phyloP scores from a whole-genome alignment of 2,113 vertebrate genomes.

The Serinus canaria region DNA sequence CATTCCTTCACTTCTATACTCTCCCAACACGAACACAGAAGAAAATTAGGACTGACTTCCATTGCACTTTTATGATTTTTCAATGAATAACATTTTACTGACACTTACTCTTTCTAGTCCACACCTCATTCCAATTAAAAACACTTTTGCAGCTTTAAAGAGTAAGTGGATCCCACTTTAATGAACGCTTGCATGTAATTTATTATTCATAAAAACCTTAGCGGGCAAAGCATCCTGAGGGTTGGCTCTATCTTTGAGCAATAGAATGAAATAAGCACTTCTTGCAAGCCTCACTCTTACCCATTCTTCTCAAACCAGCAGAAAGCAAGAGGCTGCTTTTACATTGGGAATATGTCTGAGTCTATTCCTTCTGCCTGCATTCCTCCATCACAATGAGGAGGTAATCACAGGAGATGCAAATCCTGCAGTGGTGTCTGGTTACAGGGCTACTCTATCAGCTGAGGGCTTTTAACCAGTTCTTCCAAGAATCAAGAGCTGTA shows the following conservation, averaged over 20 bases:
- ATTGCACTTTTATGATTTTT: not conserved
- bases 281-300: not conserved
- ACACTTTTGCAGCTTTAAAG: not conserved
- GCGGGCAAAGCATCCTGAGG: not conserved
- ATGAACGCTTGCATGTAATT: not conserved
- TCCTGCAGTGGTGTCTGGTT: not conserved
- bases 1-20: not conserved
- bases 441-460: not conserved
- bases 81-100: not conserved
- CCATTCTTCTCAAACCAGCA: not conserved
- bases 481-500: not conserved
- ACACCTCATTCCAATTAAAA: not conserved
- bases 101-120: not conserved
- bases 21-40: not conserved
- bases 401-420: not conserved
- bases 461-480: not conserved
- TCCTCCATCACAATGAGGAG: not conserved
- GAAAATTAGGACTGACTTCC: not conserved
- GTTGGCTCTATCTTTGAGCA: not conserved
- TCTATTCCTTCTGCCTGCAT: not conserved
- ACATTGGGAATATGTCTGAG: fast-evolving
- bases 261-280: not conserved
- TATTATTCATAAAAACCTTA: not conserved
- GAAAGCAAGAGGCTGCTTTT: not conserved
- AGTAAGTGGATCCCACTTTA: not conserved